phyloP scores from a whole-genome alignment of 2,888 invertebrate genomes.

The Oxystoma pomonae region DNA sequence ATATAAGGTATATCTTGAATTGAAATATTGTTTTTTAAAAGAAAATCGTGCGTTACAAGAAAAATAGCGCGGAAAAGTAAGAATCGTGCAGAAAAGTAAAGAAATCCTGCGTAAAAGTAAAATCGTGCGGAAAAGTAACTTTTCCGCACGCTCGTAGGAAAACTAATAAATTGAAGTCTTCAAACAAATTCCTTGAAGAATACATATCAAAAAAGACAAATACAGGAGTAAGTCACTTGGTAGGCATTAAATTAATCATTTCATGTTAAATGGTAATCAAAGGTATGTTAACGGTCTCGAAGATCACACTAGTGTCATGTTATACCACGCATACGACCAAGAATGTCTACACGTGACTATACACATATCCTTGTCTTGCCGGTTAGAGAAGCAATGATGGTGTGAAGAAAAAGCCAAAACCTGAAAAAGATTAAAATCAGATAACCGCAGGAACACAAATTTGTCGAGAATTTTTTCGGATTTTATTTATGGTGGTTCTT shows the following conservation, averaged over 20 bases:
- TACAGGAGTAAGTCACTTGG: no score
- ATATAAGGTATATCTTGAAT: no score
- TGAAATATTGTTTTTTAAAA: no score
- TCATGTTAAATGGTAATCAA: neutral
- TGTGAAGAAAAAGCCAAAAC: conserved; percentile 20
- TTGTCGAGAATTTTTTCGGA: conserved; percentile 43
- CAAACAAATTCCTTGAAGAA: no score
- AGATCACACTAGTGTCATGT: conserved; percentile 42
- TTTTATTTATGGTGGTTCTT: conserved; percentile 40
- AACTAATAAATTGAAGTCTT: no score
- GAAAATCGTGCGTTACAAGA: no score
- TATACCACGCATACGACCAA: conserved; percentile 33
- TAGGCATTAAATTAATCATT: neutral
- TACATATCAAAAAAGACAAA: no score
- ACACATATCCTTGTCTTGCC: conserved; percentile 13
- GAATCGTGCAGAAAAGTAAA: no score
- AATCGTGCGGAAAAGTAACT: no score
- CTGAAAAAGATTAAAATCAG: conserved; percentile 39
- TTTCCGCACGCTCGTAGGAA: no score
- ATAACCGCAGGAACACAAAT: conserved; percentile 41
- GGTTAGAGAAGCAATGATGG: neutral
- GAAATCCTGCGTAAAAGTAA: no score
- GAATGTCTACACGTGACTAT: conserved; percentile 13
- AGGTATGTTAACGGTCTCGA: conserved; percentile 31
- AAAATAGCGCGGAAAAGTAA: no score